These are phyloP conservation scores for Mylabris phalerata DNA, from an alignment of 1,140 invertebrate species.

Conservation along the genomic window DNA sequence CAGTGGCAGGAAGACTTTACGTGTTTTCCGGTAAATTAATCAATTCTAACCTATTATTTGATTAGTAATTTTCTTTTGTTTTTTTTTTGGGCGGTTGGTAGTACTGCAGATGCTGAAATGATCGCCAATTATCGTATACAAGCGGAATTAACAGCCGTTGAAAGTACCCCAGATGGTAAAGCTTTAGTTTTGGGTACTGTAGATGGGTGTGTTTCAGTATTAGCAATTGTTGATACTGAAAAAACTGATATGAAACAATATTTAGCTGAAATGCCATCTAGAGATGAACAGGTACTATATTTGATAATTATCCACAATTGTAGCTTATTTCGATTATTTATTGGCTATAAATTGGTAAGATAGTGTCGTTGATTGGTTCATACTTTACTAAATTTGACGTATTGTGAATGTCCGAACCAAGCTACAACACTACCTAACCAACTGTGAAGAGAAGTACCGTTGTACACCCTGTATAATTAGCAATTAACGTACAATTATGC, in stretches of 20 bases:
- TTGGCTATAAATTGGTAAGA: no score
- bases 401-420: no score
- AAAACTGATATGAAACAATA: conserved; percentile 59
- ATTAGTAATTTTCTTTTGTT: neutral
- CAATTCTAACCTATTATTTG: no score
- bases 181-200: conserved; percentile 83
- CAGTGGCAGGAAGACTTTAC: conserved; percentile 84
- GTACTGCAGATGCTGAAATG: conserved; percentile 78
- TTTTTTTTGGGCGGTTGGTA: conserved; percentile 36
- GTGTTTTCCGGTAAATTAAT: conserved; percentile 69
- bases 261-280: conserved; percentile 59
- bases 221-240: conserved; percentile 79
- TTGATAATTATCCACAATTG: neutral
- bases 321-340: no score
- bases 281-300: conserved; percentile 56
- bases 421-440: no score
- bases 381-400: no score
- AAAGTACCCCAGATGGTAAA: conserved; percentile 73
- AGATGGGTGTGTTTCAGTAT: conserved; percentile 88
- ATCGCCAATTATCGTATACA: conserved; percentile 90
- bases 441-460: no score
- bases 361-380: no score
- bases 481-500: no score
- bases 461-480: no score
- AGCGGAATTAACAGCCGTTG: conserved; percentile 82